Conservation (phyloP, 2,113 vertebrate genomes). For the Paradisaea rubra region DNA sequence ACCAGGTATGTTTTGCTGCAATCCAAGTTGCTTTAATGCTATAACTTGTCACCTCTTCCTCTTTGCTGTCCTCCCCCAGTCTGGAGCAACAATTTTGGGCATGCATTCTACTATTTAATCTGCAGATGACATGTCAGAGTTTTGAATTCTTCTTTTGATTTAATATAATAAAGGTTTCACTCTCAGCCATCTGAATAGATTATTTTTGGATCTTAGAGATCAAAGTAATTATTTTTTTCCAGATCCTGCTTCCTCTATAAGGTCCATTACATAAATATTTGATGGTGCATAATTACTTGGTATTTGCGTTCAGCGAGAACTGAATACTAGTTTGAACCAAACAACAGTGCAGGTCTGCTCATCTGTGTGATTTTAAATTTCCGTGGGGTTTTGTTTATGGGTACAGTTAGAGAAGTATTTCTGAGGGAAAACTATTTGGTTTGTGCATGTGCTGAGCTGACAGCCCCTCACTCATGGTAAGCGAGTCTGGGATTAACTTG, state of each 20-base stretch:
- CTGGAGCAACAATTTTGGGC: not conserved
- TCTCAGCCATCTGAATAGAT: not conserved
- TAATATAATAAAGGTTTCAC: not conserved
- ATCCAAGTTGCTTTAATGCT: not conserved
- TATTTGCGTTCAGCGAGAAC: fast-evolving
- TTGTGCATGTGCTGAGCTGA: not conserved
- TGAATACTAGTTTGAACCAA: not conserved
- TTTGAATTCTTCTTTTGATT: not conserved
- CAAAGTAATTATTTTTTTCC: not conserved
- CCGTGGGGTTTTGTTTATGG: not conserved
- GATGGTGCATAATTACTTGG: not conserved
- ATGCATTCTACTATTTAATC: not conserved
- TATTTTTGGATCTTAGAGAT: not conserved
- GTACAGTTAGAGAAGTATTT: not conserved
- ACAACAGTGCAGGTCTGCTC: not conserved
- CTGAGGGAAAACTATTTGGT: not conserved
- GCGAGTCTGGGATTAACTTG: not conserved
- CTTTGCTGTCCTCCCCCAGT: not conserved
- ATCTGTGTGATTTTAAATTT: not conserved
- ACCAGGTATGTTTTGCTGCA: not conserved
- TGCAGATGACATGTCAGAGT: not conserved
- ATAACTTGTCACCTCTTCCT: not conserved
- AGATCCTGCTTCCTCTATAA: not conserved
- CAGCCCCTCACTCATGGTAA: not conserved
- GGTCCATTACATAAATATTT: not conserved